phyloP scores from a whole-genome alignment of 2,797 vertebrate species.

The Mormyrops attenuatus region DNA sequence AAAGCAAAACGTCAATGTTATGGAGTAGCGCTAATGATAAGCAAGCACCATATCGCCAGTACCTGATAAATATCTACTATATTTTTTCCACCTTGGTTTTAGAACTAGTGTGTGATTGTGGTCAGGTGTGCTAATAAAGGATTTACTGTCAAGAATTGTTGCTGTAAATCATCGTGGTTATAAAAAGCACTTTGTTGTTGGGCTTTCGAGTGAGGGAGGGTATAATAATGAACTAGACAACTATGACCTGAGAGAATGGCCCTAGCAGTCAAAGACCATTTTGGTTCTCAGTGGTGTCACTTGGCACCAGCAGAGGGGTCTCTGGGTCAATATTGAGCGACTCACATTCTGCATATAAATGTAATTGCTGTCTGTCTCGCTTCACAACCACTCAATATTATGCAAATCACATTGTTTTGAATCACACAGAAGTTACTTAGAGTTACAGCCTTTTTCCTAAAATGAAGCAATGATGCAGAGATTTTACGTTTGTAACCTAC shows the following conservation, averaged over 20 bases:
- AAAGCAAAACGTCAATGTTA: not conserved
- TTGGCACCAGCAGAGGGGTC: not conserved
- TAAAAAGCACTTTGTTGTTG: conserved; percentile 3
- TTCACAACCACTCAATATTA: conserved; percentile 8
- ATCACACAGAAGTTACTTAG: not conserved
- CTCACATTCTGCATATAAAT: conserved; percentile 1
- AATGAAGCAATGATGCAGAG: not conserved
- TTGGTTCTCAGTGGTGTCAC: not conserved
- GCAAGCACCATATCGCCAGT: not conserved
- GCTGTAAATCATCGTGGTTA: not conserved
- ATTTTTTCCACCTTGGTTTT: not conserved
- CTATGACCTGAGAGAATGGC: conserved; percentile 8
- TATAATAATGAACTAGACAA: not conserved
- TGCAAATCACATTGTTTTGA: not conserved
- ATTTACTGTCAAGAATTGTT: not conserved
- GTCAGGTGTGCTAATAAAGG: not conserved
- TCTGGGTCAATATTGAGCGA: conserved; percentile 9
- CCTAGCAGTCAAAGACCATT: not conserved
- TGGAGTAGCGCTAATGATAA: not conserved
- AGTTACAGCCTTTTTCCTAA: not conserved
- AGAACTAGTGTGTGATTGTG: not conserved
- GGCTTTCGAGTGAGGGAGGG: not conserved
- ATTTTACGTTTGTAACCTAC: not conserved
- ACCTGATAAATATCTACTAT: not conserved
- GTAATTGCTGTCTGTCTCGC: not conserved